Percentiles rank a stretch among this genome's conserved stretches.
Conservation (phyloP, 2,888 invertebrate genomes). For the Ornithoptera priamus region DNA sequence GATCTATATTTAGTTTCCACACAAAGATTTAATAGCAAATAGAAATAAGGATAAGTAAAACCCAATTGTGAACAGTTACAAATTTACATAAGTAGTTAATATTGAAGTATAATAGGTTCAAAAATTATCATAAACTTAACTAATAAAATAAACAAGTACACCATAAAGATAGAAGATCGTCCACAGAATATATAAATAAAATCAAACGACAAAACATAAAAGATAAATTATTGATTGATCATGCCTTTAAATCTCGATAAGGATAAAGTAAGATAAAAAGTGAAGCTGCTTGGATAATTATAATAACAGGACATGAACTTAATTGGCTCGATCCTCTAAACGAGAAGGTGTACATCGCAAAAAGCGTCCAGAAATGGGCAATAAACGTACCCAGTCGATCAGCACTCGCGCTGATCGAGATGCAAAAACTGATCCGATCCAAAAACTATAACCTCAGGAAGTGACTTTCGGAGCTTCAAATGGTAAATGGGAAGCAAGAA, state of each 20-base stretch:
- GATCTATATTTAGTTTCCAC: background rate
- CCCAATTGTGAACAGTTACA: too few species aligned
- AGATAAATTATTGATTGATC: slow-evolving; percentile 28
- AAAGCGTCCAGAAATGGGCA: slow-evolving; percentile 8
- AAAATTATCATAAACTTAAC: background rate
- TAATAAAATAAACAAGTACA: background rate
- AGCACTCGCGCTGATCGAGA: slow-evolving; percentile 18
- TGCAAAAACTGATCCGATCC: slow-evolving; percentile 22
- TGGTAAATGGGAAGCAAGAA: slow-evolving; percentile 30
- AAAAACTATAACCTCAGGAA: slow-evolving; percentile 8
- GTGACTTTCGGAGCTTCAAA: slow-evolving; percentile 17
- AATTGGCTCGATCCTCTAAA: slow-evolving; percentile 14
- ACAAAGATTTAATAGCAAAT: background rate
- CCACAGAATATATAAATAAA: slow-evolving; percentile 8
- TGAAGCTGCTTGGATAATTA: slow-evolving; percentile 20
- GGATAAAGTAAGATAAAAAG: slow-evolving; percentile 17
- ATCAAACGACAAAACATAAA: slow-evolving; percentile 7
- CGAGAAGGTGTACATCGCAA: slow-evolving; percentile 20
- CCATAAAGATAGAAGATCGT: background rate
- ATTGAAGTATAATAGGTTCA: background rate
- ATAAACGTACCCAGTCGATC: slow-evolving; percentile 8
- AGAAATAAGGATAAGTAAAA: too few species aligned
- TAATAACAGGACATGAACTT: slow-evolving; percentile 14
- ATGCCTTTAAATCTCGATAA: slow-evolving; percentile 8
- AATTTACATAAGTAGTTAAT: too few species aligned